Percentiles rank a stretch among this genome's conserved stretches.
These are phyloP conservation scores for Aurelia coerulea DNA, from an alignment of 30 jellyfish, hydroid and myxozoan species.

Conservation along the genomic window DNA sequence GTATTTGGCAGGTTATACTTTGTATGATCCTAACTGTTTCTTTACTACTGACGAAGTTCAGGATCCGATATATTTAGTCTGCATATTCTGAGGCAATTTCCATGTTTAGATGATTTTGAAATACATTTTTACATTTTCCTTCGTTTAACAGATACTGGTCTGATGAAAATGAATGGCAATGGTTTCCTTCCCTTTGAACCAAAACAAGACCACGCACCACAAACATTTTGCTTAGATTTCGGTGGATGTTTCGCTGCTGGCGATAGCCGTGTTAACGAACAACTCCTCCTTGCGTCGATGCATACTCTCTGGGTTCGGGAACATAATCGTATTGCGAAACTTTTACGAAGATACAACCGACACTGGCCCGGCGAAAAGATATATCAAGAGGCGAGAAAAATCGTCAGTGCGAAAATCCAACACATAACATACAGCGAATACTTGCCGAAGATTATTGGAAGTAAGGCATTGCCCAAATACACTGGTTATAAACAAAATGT, in stretches of 20 bases:
- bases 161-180: constrained; percentile 47
- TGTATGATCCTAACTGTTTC: too few species aligned
- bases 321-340: constrained; percentile 81
- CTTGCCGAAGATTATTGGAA: constrained; percentile 83
- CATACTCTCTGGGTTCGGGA: constrained; percentile 87
- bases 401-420: constrained; percentile 81
- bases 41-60: too few species aligned
- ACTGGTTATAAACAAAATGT: constrained; percentile 70
- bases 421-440: constrained; percentile 82
- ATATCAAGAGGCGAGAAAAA: constrained; percentile 80
- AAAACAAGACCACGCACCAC: constrained; percentile 69
- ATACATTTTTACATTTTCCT: neutral
- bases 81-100: too few species aligned
- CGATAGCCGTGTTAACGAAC: constrained; percentile 88
- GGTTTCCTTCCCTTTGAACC: constrained; percentile 73
- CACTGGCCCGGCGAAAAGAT: constrained; percentile 81
- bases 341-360: constrained; percentile 58
- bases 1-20: too few species aligned
- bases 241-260: constrained; percentile 96
- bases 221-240: constrained; percentile 74
- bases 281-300: constrained; percentile 72
- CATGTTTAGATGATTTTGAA: too few species aligned
- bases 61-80: too few species aligned
- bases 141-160: constrained; percentile 63
- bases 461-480: constrained; percentile 61